Evolutionary conservation across 2,888 invertebrate genomes (phyloP).

Genomic region (Athripsodes cinereus): DNA sequence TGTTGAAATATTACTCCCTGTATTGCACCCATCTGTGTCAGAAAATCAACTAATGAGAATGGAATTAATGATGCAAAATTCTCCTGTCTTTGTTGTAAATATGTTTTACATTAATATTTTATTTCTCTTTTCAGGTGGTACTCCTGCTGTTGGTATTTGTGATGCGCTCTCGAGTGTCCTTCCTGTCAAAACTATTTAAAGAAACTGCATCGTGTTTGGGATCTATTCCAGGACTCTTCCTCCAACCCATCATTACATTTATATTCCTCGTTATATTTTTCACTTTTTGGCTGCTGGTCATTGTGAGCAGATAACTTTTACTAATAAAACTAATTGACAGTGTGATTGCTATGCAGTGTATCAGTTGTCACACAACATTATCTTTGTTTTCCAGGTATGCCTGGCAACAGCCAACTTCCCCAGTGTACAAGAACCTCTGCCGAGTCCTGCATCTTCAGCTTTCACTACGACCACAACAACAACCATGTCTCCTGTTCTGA

Average conservation of each 20-base stretch:
- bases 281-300: slow-evolving; percentile 78
- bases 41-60: too few species aligned
- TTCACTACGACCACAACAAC: background rate
- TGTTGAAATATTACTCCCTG: too few species aligned
- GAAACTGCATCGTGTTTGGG: slow-evolving; percentile 86
- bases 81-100: slow-evolving; percentile 30
- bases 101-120: background rate
- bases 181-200: slow-evolving; percentile 78
- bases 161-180: slow-evolving; percentile 73
- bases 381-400: slow-evolving; percentile 46
- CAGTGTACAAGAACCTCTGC: slow-evolving; percentile 43
- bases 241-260: slow-evolving; percentile 82
- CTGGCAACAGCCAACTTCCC: slow-evolving; percentile 79
- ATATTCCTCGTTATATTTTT: slow-evolving; percentile 71
- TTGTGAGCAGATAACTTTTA: slow-evolving; percentile 52
- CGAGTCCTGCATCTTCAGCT: slow-evolving; percentile 28
- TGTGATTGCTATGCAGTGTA: background rate
- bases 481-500: background rate
- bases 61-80: slow-evolving; percentile 7
- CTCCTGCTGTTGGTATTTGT: slow-evolving; percentile 67
- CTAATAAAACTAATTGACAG: background rate
- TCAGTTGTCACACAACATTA: background rate
- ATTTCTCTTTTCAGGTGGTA: slow-evolving; percentile 49
- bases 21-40: too few species aligned
- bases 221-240: slow-evolving; percentile 75